Base-by-base conservation (phyloP, 1,140 invertebrate genomes). In the Lucilia cuprina region DNA sequence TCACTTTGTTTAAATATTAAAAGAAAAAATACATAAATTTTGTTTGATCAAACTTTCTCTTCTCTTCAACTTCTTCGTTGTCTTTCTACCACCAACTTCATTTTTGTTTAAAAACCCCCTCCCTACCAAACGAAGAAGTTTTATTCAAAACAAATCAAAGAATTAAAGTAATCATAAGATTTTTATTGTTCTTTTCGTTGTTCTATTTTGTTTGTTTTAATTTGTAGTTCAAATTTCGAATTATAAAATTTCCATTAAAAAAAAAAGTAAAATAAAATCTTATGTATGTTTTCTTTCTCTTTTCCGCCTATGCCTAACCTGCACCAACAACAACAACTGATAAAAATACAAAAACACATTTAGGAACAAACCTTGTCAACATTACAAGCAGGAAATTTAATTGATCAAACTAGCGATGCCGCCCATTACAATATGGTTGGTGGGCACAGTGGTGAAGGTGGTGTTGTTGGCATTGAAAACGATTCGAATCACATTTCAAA, bases 311-410 rank as follows among this genome's bases (percentile, higher is more conserved):
- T 30, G 30, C 35, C 41, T 41, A 82, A 30, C 25, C 74, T 30
- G 60, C 35, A 83, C n/a, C 74, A 74, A 50, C 74, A 77, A 35
- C 30, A 70, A 83, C 47, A 75, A 30, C 34, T 75, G 74, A 47
- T 49, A 83, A 4, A 21, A 19, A 9, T 21, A 30, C 60, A 55
- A 70, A 21, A 70, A 83, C n/a, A 50, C 41, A 25, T 83, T 80
- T 84, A 85, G 85, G 85, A 85, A 84, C 85, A 85, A 77, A 49
- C 83, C 82, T 84, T 84, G 80, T 80, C 85, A 74, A 47, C 77
- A 41, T 70, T 70, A 70, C 70, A 83, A 83, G 75, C 85, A 50
- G 85, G 78, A n/a, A 80, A 49, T 80, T 85, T 84, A 75, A 80
- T 82, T 82, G 85, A 85, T 83, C 84, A 82, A 85, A 85, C 80